phyloP scores from a whole-genome alignment of 2,113 vertebrate genomes.

The Oenanthe melanoleuca region DNA sequence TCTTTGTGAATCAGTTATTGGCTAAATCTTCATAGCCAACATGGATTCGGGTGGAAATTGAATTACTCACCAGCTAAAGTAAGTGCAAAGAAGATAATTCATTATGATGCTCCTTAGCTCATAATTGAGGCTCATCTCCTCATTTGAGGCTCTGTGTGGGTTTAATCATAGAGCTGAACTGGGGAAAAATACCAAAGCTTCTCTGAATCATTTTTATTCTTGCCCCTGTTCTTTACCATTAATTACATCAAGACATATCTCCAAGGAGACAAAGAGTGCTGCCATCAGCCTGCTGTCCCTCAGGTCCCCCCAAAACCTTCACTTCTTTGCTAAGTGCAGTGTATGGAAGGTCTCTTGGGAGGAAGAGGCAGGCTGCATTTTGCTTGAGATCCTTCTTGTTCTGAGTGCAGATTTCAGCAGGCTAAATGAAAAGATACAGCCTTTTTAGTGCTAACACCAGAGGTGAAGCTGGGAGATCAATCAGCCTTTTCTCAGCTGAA shows the following conservation, averaged over 20 bases:
- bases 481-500: slow-evolving; percentile 13
- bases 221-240: neutral
- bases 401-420: neutral
- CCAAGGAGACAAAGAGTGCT: slow-evolving; percentile 16
- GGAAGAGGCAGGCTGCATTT: neutral
- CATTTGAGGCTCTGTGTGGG: slow-evolving; percentile 26
- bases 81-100: neutral
- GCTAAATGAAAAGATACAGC: neutral
- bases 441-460: neutral
- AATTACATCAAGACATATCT: slow-evolving; percentile 31
- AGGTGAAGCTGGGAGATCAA: slow-evolving; percentile 3
- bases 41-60: neutral
- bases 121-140: slow-evolving; percentile 22
- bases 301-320: neutral
- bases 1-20: slow-evolving; percentile 10
- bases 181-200: neutral
- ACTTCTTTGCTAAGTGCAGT: neutral
- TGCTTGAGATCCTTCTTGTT: neutral
- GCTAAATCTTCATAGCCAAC: neutral
- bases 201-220: slow-evolving; percentile 60
- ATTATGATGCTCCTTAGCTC: slow-evolving; percentile 31
- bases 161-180: slow-evolving; percentile 35
- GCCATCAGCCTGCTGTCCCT: neutral
- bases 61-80: slow-evolving; percentile 45
- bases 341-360: rapidly evolving